Percentiles rank a stretch among this genome's conserved stretches.
Conservation (phyloP, 2,888 invertebrate species). For the Seira sanloemensis region DNA sequence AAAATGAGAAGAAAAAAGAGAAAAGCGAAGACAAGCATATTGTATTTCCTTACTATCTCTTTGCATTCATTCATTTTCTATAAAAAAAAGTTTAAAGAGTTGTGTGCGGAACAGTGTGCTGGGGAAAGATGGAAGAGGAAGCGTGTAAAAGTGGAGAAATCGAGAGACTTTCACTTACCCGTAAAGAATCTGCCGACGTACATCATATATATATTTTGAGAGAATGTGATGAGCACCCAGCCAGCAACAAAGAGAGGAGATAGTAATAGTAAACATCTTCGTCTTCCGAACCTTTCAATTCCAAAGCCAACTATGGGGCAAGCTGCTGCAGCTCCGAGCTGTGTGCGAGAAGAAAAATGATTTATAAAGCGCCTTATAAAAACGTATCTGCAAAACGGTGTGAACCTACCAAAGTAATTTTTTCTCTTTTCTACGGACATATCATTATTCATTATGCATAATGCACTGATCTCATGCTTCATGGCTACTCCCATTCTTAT, state of each 20-base stretch:
- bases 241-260: conserved; percentile 74
- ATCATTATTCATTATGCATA: not conserved
- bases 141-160: not conserved
- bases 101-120: not conserved
- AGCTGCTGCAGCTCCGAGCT: conserved; percentile 70
- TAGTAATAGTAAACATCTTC: conserved; percentile 62
- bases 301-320: conserved; percentile 70
- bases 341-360: conserved; percentile 39
- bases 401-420: not conserved
- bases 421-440: not conserved
- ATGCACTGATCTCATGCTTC: conserved; percentile 7
- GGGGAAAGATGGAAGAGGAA: not conserved
- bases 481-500: not conserved
- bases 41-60: conserved; percentile 42
- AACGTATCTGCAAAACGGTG: not conserved
- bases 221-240: conserved; percentile 75
- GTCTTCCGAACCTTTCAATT: conserved; percentile 68
- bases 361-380: conserved; percentile 55
- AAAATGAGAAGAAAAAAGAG: conserved; percentile 50
- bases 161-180: conserved; percentile 50
- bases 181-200: conserved; percentile 76
- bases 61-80: conserved; percentile 29
- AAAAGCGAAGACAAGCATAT: conserved; percentile 12
- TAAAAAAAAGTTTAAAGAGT: not conserved
- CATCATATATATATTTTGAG: conserved; percentile 75